phyloP scores from a whole-genome alignment of 2,888 invertebrate species.

The Epistrophella euchroma region DNA sequence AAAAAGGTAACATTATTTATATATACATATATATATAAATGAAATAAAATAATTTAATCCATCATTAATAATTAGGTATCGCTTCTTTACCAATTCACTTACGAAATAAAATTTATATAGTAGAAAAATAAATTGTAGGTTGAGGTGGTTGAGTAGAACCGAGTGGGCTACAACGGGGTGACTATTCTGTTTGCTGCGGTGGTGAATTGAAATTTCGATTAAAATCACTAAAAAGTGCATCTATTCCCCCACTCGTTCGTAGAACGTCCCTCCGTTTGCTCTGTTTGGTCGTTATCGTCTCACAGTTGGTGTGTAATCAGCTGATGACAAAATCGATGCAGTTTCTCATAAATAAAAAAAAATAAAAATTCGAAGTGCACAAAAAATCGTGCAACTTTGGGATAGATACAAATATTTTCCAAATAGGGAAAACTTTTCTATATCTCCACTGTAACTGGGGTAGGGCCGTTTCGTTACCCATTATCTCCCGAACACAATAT shows the following conservation, averaged over 20 bases:
- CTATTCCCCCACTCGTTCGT: constrained; percentile 24
- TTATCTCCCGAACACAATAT: constrained; percentile 22
- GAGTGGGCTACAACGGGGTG: constrained; percentile 29
- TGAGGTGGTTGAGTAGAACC: neutral
- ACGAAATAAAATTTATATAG: constrained; percentile 9
- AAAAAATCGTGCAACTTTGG: constrained; percentile 34
- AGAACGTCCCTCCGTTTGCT: neutral
- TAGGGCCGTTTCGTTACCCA: constrained; percentile 53
- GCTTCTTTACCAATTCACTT: neutral
- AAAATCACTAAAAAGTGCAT: constrained; percentile 65
- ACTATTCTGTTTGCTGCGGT: constrained; percentile 22
- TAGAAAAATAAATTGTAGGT: neutral
- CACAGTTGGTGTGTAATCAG: constrained; percentile 57
- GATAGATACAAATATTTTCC: constrained; percentile 65
- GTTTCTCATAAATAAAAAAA: constrained; percentile 25
- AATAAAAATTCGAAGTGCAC: constrained; percentile 16
- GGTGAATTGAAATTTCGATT: constrained; percentile 50
- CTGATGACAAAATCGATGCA: constrained; percentile 73
- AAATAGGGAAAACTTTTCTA: constrained; percentile 40
- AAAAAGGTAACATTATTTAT: constrained; percentile 23
- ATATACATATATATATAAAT: neutral
- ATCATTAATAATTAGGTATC: constrained; percentile 18
- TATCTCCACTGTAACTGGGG: constrained; percentile 37
- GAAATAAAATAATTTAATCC: neutral
- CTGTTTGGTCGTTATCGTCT: constrained; percentile 25